Evolutionary conservation across 1,140 invertebrate species (phyloP).

Genomic region (Bombus superbus): DNA sequence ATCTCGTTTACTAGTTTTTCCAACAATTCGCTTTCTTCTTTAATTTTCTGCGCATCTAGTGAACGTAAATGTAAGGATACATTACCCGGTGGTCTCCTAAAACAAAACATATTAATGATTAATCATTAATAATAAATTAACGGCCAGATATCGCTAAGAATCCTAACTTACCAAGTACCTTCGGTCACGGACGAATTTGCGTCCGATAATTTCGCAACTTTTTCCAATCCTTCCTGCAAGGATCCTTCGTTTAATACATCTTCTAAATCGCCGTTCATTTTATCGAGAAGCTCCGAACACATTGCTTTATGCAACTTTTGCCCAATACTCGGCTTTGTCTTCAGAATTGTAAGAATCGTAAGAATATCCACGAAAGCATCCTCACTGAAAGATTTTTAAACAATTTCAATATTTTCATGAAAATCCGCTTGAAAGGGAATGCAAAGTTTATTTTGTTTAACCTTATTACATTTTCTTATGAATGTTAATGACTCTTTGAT

Average conservation of each 20-base stretch:
- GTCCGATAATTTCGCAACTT: slow-evolving; percentile 57
- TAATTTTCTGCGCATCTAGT: slow-evolving; percentile 66
- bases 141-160: not conserved
- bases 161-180: slow-evolving; percentile 64
- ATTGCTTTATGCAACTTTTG: slow-evolving; percentile 67
- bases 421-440: not conserved
- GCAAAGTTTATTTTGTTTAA: not conserved
- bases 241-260: slow-evolving; percentile 61
- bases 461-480: not conserved
- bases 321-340: slow-evolving; percentile 45
- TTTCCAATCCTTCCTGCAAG: slow-evolving; percentile 60
- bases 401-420: not conserved
- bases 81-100: slow-evolving; percentile 76
- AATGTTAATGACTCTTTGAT: not conserved
- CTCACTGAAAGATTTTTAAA: slow-evolving; percentile 60
- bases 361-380: slow-evolving; percentile 66
- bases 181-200: slow-evolving; percentile 43
- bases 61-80: slow-evolving; percentile 71
- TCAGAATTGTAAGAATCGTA: slow-evolving; percentile 63
- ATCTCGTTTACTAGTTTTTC: slow-evolving; percentile 56
- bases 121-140: slow-evolving; percentile 5
- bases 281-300: slow-evolving; percentile 60
- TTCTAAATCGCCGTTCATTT: slow-evolving; percentile 64
- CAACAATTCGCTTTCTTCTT: slow-evolving; percentile 61
- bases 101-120: slow-evolving; percentile 41